A percentile compares a stretch with the other conserved stretches of the same genome.
phyloP scores from a whole-genome alignment of 2,888 invertebrate genomes.

The Drosophila niveifrons region DNA sequence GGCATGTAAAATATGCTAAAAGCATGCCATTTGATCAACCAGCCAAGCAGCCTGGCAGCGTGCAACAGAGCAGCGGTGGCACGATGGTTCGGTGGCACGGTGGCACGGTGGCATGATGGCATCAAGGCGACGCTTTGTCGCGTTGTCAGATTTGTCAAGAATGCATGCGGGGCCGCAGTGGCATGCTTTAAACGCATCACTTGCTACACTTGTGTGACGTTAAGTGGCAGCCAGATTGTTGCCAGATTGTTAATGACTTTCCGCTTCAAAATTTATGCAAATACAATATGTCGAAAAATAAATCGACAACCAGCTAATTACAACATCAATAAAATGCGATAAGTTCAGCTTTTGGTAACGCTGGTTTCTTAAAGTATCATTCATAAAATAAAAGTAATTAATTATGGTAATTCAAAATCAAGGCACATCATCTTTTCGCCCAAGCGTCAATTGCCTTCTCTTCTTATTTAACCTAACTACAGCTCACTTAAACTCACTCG shows the following conservation, averaged over 20 bases:
- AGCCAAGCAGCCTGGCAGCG: neutral
- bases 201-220: conserved; percentile 39
- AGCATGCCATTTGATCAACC: conserved; percentile 73
- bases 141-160: conserved; percentile 77
- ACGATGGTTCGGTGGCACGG: neutral
- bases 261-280: neutral
- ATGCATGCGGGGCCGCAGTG: conserved; percentile 22
- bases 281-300: neutral
- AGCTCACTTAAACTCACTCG: too few relatives aligned
- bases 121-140: conserved; percentile 72
- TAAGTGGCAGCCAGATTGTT: conserved; percentile 31
- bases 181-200: conserved; percentile 63
- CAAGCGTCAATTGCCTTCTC: too few relatives aligned
- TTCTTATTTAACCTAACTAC: too few relatives aligned
- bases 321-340: neutral
- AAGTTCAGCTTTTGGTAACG: neutral
- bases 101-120: neutral
- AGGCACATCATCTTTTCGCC: too few relatives aligned
- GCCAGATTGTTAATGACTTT: conserved; percentile 17
- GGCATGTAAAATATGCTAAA: conserved; percentile 81
- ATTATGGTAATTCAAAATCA: too few relatives aligned
- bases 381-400: too few relatives aligned
- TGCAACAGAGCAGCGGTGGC: neutral
- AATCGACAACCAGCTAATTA: neutral
- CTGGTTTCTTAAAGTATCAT: neutral